Base-by-base conservation (phyloP, 1,140 invertebrate genomes). In the Nebria ingens region DNA sequence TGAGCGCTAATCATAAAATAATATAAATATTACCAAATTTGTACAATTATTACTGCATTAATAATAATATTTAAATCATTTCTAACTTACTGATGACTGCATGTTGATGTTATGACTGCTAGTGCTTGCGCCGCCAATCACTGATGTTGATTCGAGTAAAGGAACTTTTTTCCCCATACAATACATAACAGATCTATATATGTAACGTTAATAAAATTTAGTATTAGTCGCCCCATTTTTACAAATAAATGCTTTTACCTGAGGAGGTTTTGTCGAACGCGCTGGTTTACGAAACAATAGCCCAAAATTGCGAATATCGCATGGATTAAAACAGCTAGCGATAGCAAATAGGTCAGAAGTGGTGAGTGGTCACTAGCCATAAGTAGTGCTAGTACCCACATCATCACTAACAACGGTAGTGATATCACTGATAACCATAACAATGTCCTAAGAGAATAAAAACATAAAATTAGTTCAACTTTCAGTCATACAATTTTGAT, bases 141-240 rank as follows among this genome's bases (percentile, higher is more conserved):
- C 83, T 58, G 84, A 76, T 19, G 85, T 86, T 2, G 81, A 84
- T 58, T 89, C 85, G 12, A 88, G 71, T 12, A 88, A 69, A 15
- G 91, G 88, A 12, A 91, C 80, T 71, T 95, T 93, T 65, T 86
- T 87, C 1, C 91, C 91, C 62, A 89, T 79, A 63, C 89, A 86
- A 56, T 82, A 75, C 40, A 90, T 68, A 13, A 89, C 74, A 2
- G 74, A 69, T 38, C 79, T 78, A n/a, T 34, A 34, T 34, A 34
- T 9, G 25, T n/a, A 34, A 34, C 25, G 25, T 34, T 34, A 34
- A n/a, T n/a, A n/a, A n/a, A n/a, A n/a, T n/a, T n/a, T n/a, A n/a
- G n/a, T n/a, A n/a, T n/a, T n/a, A n/a, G n/a, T n/a, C n/a, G n/a
- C n/a, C n/a, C n/a, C n/a, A n/a, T n/a, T n/a, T 34, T 9, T 34